A percentile compares a stretch with the other conserved stretches of the same genome.
Conservation (phyloP, 2,888 invertebrate species). For the Caradrina clavipalpis region DNA sequence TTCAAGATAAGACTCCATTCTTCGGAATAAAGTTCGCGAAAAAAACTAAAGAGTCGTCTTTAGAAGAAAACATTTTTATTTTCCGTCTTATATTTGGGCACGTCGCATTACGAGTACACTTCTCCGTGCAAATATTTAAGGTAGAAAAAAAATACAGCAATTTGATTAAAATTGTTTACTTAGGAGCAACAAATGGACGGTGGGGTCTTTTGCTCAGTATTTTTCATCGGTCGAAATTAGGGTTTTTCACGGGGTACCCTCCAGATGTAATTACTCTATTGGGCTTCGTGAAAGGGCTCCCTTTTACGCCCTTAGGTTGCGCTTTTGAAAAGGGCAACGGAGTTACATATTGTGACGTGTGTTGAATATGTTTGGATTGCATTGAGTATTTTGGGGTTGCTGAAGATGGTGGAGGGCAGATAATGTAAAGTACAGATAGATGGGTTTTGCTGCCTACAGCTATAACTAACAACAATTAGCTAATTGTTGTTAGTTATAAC, state of each 20-base stretch:
- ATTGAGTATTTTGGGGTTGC: conserved; percentile 41
- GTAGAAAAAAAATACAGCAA: conserved; percentile 64
- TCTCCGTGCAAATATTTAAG: conserved; percentile 61
- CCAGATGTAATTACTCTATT: conserved; percentile 81
- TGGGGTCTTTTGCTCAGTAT: conserved; percentile 63
- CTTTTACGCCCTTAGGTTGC: conserved; percentile 60
- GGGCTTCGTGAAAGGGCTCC: conserved; percentile 75
- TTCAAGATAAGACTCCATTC: conserved; percentile 34
- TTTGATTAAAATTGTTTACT: conserved; percentile 79
- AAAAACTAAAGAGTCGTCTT: conserved; percentile 36
- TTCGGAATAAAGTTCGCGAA: conserved; percentile 16
- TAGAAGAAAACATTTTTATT: conserved; percentile 53
- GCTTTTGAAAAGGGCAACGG: conserved; percentile 50
- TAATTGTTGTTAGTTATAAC: too few relatives aligned
- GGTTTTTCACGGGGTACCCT: conserved; percentile 72
- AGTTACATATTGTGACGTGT: conserved; percentile 51
- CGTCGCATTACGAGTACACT: conserved; percentile 43
- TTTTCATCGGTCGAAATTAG: conserved; percentile 76
- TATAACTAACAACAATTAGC: too few relatives aligned
- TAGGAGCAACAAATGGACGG: conserved; percentile 72
- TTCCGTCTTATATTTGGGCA: conserved; percentile 48
- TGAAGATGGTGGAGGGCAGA: not conserved
- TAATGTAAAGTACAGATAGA: not conserved
- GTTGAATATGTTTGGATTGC: conserved; percentile 60
- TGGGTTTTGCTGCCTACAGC: not conserved